phyloP scores from a whole-genome alignment of 2,888 invertebrate species.

The Arctia plantaginis region DNA sequence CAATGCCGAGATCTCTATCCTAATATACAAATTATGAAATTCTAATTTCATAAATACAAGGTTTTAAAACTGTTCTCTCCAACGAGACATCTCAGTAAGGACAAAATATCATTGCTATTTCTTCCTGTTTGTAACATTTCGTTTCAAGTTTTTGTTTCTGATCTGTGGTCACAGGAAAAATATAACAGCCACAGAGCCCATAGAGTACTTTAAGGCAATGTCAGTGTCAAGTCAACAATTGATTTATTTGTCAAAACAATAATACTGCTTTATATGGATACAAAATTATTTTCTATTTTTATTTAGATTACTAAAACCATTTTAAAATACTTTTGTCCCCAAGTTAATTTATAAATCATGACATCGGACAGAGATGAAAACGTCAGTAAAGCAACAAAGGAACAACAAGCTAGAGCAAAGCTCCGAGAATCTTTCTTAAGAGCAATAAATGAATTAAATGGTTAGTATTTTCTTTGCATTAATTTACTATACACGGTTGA shows the following conservation, averaged over 20 bases:
- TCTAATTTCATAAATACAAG: too few species aligned
- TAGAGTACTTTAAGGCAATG: too few species aligned
- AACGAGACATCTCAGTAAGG: too few species aligned
- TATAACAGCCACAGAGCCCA: too few species aligned
- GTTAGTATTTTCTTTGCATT: slow-evolving; percentile 52
- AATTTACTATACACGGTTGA: neutral
- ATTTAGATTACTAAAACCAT: neutral
- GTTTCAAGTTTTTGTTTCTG: too few species aligned
- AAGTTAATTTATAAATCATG: slow-evolving; percentile 22
- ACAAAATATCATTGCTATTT: too few species aligned
- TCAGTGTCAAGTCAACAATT: neutral
- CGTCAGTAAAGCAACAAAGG: slow-evolving; percentile 38
- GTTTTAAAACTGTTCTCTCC: too few species aligned
- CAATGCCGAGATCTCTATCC: too few species aligned
- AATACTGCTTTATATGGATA: neutral
- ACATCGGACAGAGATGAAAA: slow-evolving; percentile 33
- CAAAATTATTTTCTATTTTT: neutral
- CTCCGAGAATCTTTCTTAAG: slow-evolving; percentile 75
- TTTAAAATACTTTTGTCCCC: neutral
- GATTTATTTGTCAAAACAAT: neutral
- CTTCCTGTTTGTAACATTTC: too few species aligned
- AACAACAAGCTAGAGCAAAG: slow-evolving; percentile 68
- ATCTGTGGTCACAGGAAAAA: too few species aligned
- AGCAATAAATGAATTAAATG: slow-evolving; percentile 66
- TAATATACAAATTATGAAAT: too few species aligned